phyloP scores from a whole-genome alignment of 2,888 invertebrate species.

The Dryobotodes eremita region DNA sequence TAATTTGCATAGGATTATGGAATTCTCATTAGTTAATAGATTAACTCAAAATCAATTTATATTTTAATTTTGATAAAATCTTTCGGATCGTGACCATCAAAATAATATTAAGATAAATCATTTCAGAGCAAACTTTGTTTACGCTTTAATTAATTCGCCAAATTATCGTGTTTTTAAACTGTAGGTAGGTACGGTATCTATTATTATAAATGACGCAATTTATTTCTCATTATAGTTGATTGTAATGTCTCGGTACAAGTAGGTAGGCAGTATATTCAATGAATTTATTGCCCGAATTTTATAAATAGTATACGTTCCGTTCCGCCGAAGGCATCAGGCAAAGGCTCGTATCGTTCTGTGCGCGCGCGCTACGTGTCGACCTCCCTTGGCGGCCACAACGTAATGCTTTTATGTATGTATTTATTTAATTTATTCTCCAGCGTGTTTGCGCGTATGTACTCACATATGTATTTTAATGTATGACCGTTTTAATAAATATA shows the following conservation, averaged over 20 bases:
- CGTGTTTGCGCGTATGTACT: constrained; percentile 64
- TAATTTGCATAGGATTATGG: constrained; percentile 29
- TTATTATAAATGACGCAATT: constrained; percentile 40
- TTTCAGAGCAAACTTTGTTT: constrained; percentile 30
- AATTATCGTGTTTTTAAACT: constrained; percentile 30
- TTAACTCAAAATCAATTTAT: not conserved
- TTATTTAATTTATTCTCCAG: constrained; percentile 80
- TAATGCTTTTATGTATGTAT: constrained; percentile 76
- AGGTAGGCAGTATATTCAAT: constrained; percentile 21
- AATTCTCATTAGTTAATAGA: not conserved
- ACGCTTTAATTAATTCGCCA: constrained; percentile 19
- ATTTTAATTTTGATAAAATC: constrained; percentile 9
- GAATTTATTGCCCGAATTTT: constrained; percentile 51
- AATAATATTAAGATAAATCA: constrained; percentile 11
- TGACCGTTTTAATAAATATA: constrained; percentile 50
- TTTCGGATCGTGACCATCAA: constrained; percentile 23
- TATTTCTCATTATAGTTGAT: constrained; percentile 33
- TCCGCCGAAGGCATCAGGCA: constrained; percentile 58
- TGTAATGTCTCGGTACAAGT: constrained; percentile 29
- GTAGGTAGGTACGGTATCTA: not conserved
- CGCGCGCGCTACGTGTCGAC: constrained; percentile 75
- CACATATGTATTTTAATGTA: constrained; percentile 47
- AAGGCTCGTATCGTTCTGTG: constrained; percentile 61
- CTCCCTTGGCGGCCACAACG: constrained; percentile 79
- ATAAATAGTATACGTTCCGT: constrained; percentile 57